Evolutionary conservation across 1,140 invertebrate genomes (phyloP), one percentile per base, ranked within the genome.

Genomic region (Aphelinus atriplicis): DNA sequence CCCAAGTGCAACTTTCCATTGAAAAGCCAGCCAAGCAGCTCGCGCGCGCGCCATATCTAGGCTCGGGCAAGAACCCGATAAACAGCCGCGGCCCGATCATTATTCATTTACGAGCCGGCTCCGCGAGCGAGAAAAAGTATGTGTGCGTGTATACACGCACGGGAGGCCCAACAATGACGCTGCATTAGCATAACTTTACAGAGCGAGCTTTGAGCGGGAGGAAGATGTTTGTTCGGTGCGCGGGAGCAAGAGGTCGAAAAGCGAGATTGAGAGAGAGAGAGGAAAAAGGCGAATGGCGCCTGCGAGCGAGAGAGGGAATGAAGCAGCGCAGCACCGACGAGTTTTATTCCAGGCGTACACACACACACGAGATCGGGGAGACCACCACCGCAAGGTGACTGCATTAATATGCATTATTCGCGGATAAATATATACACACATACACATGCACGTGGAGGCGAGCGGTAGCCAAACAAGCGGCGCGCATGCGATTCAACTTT

Each of bases 351-450:
- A 57, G 61, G 9, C 3, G 48, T 48, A 50, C n/a, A 60, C 56
- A 51, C n/a, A 45, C 61, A 66, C 46, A 73, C 46, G 47, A 43
- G 48, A 0, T 60, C n/a, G 53, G 51, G 46, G n/a, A 47, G 46
- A 60, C 45, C 56, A 47, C 64, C 71, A 73, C 71, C 64, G 47
- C 57, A 73, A 73, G 65, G 58, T 53, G 57, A 68, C 60, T 68
- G 65, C 77, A 80, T 79, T 78, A 78, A 79, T 79, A 80, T 80
- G 77, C 79, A 80, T 80, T 79, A 79, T 80, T 78, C 62, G 78
- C 68, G 76, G 72, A 79, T 78, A 76, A 78, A 78, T 79, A 77
- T 74, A 80, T 67, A 71, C 77, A 55, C 57, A 46, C 66, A 26
- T 26, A 26, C 26, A 26, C 26, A 26, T 26, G 26, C 26, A 26